Evolutionary conservation across 2,113 vertebrate genomes (phyloP).

Genomic region (Cyphomyrus discorhynchus): DNA sequence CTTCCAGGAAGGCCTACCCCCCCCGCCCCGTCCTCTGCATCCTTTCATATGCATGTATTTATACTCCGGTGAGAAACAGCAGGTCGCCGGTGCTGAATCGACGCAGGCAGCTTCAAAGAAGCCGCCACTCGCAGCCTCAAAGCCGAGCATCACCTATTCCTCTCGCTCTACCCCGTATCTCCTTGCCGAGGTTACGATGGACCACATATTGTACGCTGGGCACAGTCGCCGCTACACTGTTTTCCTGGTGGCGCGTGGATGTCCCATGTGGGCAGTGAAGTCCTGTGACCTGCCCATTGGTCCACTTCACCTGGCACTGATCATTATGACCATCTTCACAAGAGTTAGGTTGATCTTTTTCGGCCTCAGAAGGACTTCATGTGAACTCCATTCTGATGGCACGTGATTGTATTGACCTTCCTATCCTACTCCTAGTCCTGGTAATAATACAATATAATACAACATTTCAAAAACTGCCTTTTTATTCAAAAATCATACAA

Average conservation of each 20-base stretch:
- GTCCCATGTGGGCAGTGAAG: not conserved
- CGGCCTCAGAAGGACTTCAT: not conserved
- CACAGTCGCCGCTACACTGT: not conserved
- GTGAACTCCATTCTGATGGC: not conserved
- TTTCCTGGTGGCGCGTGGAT: not conserved
- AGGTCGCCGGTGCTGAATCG: not conserved
- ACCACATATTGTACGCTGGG: not conserved
- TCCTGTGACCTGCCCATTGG: not conserved
- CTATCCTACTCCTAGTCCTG: not conserved
- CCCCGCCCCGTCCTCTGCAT: not conserved
- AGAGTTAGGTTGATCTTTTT: not conserved
- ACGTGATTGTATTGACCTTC: not conserved
- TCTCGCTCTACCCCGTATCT: not conserved
- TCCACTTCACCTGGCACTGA: not conserved
- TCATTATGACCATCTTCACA: not conserved
- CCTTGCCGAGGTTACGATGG: not conserved
- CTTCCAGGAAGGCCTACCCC: not conserved
- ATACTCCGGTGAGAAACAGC: not conserved
- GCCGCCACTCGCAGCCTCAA: not conserved
- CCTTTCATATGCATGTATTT: not conserved
- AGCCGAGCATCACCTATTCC: not conserved
- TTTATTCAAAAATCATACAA: not conserved
- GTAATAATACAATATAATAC: not conserved
- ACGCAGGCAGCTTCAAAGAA: not conserved
- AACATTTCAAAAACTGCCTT: not conserved